Evolutionary conservation across 1,140 invertebrate species (phyloP).

Genomic region (Charaxes varanes): DNA sequence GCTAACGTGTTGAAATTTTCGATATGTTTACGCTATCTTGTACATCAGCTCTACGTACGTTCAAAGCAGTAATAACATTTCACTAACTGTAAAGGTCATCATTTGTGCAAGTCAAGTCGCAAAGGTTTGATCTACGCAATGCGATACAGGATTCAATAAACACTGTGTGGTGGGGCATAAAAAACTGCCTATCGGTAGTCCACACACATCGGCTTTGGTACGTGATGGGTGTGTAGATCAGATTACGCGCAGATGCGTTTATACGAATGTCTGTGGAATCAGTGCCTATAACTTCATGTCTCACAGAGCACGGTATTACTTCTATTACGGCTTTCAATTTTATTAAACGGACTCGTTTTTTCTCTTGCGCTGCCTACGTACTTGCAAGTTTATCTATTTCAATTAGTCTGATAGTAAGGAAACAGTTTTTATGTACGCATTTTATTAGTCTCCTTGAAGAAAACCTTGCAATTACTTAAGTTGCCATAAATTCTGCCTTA

Average conservation of each 20-base stretch:
- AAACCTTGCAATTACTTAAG: slow-evolving; percentile 6
- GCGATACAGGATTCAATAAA: slow-evolving; percentile 21
- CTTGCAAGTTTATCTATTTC: slow-evolving; percentile 1
- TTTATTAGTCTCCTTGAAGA: slow-evolving; percentile 7
- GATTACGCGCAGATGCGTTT: slow-evolving; percentile 30
- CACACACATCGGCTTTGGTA: slow-evolving; percentile 33
- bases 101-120: slow-evolving; percentile 13
- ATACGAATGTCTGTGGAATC: slow-evolving; percentile 20
- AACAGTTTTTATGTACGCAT: slow-evolving; percentile 7
- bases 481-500: slow-evolving; percentile 15
- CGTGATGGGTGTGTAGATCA: slow-evolving; percentile 39
- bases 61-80: slow-evolving; percentile 1
- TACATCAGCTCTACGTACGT: no score
- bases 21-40: no score
- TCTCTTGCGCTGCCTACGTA: no score
- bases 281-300: slow-evolving; percentile 27
- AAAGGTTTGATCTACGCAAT: slow-evolving; percentile 20
- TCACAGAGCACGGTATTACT: slow-evolving; percentile 19
- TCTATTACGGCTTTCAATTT: background rate
- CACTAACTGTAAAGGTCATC: slow-evolving; percentile 8
- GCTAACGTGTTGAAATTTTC: no score
- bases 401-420: background rate
- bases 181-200: slow-evolving; percentile 54
- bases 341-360: background rate
- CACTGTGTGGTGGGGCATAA: slow-evolving; percentile 40